A percentile compares a stretch with the other conserved stretches of the same genome.
These are phyloP conservation scores for Sinodicranocentrus sp. DNA, from an alignment of 2,888 invertebrate species.

Conservation along the genomic window DNA sequence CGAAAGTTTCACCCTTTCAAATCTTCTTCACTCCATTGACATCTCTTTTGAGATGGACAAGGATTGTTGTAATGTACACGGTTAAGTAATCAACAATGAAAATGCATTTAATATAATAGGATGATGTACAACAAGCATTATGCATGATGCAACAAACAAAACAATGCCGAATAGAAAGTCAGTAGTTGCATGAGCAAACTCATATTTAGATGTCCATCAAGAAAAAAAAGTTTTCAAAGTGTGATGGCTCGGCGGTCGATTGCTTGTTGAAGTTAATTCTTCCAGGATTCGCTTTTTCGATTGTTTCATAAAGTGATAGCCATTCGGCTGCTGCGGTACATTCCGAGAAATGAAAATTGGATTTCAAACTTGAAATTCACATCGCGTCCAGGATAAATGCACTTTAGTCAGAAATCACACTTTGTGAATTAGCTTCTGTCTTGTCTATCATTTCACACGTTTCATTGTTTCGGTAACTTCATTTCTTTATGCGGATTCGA, in stretches of 20 bases:
- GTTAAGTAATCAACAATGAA: slow-evolving; percentile 58
- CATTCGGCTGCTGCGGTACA: too few species aligned
- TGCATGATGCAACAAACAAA: slow-evolving; percentile 39
- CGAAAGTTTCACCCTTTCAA: too few species aligned
- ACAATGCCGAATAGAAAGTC: slow-evolving; percentile 32
- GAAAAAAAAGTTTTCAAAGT: too few species aligned
- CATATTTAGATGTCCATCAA: slow-evolving; percentile 34
- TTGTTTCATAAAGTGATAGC: too few species aligned
- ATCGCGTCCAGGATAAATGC: slow-evolving; percentile 39
- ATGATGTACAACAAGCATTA: slow-evolving; percentile 45
- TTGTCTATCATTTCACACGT: slow-evolving; percentile 5
- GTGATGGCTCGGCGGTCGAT: too few species aligned
- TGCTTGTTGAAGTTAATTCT: too few species aligned
- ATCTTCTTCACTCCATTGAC: slow-evolving; percentile 41
- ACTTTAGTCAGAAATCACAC: slow-evolving; percentile 54
- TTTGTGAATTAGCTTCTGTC: slow-evolving; percentile 60
- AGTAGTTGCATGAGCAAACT: slow-evolving; percentile 2
- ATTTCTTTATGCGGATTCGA: neutral
- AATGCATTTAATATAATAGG: slow-evolving; percentile 38
- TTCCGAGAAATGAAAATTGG: slow-evolving; percentile 22
- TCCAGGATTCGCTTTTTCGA: too few species aligned
- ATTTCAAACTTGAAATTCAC: slow-evolving; percentile 39
- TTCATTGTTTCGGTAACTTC: neutral
- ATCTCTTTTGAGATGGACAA: slow-evolving; percentile 23
- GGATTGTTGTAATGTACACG: slow-evolving; percentile 28